Evolutionary conservation across 2,888 invertebrate species (phyloP).

Genomic region (Andricus quercusramuli): DNA sequence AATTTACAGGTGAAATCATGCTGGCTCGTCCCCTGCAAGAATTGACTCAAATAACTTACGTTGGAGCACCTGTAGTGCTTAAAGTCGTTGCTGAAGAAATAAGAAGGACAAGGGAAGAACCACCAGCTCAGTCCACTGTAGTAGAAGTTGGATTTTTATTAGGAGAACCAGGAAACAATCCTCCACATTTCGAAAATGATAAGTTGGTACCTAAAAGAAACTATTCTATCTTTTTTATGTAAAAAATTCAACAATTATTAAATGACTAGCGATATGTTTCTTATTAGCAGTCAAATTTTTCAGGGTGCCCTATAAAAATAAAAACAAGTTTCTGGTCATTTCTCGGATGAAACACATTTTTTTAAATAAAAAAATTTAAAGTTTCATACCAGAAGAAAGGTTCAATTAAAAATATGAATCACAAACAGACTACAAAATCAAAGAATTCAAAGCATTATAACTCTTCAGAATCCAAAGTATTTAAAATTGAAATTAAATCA

Average conservation of each 20-base stretch:
- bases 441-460: no score
- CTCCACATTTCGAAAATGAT: constrained; percentile 89
- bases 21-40: constrained; percentile 88
- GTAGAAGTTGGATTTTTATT: constrained; percentile 91
- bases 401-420: no score
- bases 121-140: constrained; percentile 89
- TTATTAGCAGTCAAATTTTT: no score
- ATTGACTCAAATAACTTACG: constrained; percentile 88
- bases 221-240: not conserved
- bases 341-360: no score
- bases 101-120: constrained; percentile 85
- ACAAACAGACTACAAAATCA: no score
- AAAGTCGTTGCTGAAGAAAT: constrained; percentile 94
- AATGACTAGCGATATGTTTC: not conserved
- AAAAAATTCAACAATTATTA: not conserved
- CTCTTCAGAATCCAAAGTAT: no score
- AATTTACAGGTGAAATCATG: constrained; percentile 83
- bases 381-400: no score
- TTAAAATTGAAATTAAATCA: no score
- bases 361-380: no score
- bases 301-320: no score
- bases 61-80: constrained; percentile 90
- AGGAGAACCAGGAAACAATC: constrained; percentile 87
- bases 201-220: constrained; percentile 80
- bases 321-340: no score